A percentile compares a stretch with the other conserved stretches of the same genome.
Evolutionary conservation across 2,888 invertebrate genomes (phyloP).

Genomic region (Drosophila paramelanica): DNA sequence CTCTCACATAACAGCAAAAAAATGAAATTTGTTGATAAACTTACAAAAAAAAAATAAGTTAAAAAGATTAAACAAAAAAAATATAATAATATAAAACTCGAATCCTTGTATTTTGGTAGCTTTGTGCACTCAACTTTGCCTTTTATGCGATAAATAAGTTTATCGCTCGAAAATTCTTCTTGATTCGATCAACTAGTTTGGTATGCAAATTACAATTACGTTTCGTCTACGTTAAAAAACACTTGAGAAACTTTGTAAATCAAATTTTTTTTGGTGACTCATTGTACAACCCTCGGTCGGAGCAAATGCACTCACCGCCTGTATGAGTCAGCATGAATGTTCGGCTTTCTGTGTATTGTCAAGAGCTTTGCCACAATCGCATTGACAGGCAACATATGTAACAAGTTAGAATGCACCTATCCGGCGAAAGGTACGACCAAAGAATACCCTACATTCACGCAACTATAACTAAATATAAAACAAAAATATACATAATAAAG

Average conservation of each 20-base stretch:
- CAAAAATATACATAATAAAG: too few species aligned
- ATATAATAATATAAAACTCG: too few species aligned
- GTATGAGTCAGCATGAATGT: constrained; percentile 53
- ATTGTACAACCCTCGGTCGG: constrained; percentile 26
- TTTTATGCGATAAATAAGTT: constrained; percentile 10
- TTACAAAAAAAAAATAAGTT: too few species aligned
- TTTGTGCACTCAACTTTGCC: neutral
- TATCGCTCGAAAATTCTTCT: neutral
- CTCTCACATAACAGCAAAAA: too few species aligned
- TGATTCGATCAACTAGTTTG: constrained; percentile 6
- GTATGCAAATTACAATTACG: constrained; percentile 38
- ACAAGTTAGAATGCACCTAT: neutral
- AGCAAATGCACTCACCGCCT: constrained; percentile 19
- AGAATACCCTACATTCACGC: constrained; percentile 1
- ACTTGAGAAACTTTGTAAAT: constrained; percentile 32
- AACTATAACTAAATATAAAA: too few species aligned
- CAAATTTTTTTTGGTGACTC: constrained; percentile 38
- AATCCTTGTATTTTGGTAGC: too few species aligned
- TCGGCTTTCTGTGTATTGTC: constrained; percentile 24
- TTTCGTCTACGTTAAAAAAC: constrained; percentile 4
- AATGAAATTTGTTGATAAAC: too few species aligned
- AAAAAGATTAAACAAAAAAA: too few species aligned
- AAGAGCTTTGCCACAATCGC: constrained; percentile 28
- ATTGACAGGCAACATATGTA: constrained; percentile 36
- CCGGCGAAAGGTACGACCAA: too few species aligned